phyloP scores from a whole-genome alignment of 2,797 vertebrate species.

The Steatocranus sp. region DNA sequence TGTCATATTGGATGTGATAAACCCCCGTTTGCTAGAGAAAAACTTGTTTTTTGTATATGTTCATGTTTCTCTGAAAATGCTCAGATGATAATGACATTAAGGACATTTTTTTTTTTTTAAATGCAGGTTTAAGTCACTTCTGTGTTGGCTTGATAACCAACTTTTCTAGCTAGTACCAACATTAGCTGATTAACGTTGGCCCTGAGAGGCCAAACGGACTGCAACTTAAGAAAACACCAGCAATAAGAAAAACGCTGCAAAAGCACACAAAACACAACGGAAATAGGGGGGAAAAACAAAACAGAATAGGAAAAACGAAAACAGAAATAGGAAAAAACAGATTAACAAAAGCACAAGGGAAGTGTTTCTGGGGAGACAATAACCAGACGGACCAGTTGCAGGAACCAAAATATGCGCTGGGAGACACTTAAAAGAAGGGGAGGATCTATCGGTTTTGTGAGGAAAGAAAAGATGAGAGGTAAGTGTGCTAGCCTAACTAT shows the following conservation, averaged over 20 bases:
- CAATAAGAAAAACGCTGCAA: not conserved
- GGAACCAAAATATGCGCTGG: not conserved
- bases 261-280: not conserved
- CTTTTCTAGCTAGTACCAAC: not conserved
- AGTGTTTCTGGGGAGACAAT: not conserved
- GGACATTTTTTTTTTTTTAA: not conserved
- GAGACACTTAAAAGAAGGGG: too few relatives aligned
- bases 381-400: not conserved
- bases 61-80: not conserved
- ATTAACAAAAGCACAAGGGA: not conserved
- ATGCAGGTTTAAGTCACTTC: not conserved
- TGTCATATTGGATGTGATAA: not conserved
- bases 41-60: not conserved
- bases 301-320: not conserved
- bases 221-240: not conserved
- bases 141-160: not conserved
- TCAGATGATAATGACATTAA: not conserved
- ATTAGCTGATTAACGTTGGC: not conserved
- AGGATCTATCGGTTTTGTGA: too few relatives aligned
- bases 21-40: not conserved
- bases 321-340: not conserved
- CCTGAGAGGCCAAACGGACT: not conserved
- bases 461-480: too few relatives aligned
- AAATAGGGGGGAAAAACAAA: not conserved
- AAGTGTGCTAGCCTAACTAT: too few relatives aligned